A percentile compares a stretch with the other conserved stretches of the same genome.
Evolutionary conservation across 2,113 vertebrate genomes (phyloP).

Genomic region (Nematolebias whitei): DNA sequence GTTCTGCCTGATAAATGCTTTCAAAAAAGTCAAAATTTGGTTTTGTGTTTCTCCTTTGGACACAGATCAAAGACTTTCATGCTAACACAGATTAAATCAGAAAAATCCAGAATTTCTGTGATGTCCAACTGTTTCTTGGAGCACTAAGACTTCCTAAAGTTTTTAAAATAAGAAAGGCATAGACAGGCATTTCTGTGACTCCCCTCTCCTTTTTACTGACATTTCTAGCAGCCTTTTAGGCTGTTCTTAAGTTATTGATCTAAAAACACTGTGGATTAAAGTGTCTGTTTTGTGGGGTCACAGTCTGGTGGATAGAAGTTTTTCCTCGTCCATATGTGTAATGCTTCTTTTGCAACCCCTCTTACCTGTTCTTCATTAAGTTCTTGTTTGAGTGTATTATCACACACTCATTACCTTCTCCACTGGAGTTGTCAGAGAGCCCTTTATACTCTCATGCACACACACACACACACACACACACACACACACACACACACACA

Average conservation of each 20-base stretch:
- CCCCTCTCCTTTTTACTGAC: no score
- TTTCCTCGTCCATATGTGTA: constrained; percentile 13
- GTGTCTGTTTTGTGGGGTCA: constrained; percentile 2
- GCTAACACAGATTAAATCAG: no score
- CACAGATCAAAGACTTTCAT: not conserved
- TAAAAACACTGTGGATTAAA: not conserved
- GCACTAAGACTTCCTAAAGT: no score
- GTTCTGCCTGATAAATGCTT: constrained; percentile 7
- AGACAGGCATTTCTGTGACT: no score
- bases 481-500: constrained; percentile 10
- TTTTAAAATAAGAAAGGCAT: no score
- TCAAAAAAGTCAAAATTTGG: not conserved
- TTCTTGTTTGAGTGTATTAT: constrained; percentile 62
- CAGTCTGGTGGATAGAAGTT: constrained; percentile 4
- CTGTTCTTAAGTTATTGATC: constrained; percentile 36
- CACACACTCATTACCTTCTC: constrained; percentile 61
- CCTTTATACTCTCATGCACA: constrained; percentile 36
- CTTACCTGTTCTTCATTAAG: constrained; percentile 64
- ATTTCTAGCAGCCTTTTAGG: constrained; percentile 11
- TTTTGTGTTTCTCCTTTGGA: not conserved
- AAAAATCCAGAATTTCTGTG: no score
- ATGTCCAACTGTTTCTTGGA: no score
- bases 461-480: constrained; percentile 13
- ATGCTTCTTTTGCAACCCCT: constrained; percentile 21
- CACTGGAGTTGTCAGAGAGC: constrained; percentile 58